Conservation (phyloP, 2,113 vertebrate genomes). For the Seriola dumerili region DNA sequence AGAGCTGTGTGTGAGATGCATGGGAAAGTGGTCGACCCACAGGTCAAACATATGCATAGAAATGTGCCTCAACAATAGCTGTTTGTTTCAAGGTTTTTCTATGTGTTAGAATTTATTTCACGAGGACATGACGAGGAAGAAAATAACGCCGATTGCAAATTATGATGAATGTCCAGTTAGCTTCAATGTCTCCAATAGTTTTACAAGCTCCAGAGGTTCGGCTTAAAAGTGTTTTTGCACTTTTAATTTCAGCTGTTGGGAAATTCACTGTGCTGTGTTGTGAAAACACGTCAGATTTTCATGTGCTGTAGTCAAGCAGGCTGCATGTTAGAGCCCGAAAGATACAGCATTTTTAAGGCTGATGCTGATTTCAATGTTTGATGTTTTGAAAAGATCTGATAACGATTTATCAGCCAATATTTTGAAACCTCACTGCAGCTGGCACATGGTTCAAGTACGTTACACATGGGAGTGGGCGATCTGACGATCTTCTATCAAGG, state of each 20-base stretch:
- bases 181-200: not conserved
- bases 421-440: too few relatives aligned
- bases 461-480: too few relatives aligned
- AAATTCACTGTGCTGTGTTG: not conserved
- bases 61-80: not conserved
- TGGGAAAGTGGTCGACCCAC: constrained; percentile 13
- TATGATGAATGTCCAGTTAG: not conserved
- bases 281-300: not conserved
- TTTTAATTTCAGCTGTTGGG: not conserved
- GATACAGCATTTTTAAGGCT: not conserved
- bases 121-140: not conserved
- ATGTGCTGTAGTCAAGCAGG: not conserved
- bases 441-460: too few relatives aligned
- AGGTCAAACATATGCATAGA: constrained; percentile 17
- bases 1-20: constrained; percentile 12
- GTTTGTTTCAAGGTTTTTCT: not conserved
- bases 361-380: not conserved
- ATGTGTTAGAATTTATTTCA: not conserved
- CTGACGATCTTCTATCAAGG: too few relatives aligned
- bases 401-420: too few relatives aligned
- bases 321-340: not conserved
- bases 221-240: not conserved
- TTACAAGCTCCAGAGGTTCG: too few relatives aligned
- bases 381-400: too few relatives aligned
- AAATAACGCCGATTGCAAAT: not conserved